Conservation (phyloP, 2,113 vertebrate genomes). For the Chlorocebus sabaeus region DNA sequence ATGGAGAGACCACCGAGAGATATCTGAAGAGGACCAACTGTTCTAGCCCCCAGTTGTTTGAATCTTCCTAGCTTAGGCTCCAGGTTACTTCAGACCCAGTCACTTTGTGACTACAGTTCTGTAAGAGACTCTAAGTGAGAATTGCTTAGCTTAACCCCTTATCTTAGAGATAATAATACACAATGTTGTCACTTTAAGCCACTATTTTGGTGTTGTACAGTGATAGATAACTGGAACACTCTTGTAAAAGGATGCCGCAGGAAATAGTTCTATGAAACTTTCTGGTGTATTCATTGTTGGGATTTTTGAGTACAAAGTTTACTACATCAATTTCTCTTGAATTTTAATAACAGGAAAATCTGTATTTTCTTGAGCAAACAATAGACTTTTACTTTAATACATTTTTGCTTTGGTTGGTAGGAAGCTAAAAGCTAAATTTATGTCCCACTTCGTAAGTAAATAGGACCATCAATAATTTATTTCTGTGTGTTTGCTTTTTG, state of each 20-base stretch:
- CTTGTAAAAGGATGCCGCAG: background rate
- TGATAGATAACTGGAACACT: background rate
- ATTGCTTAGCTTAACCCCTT: background rate
- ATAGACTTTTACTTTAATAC: background rate
- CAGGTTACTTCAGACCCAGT: background rate
- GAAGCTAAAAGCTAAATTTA: constrained; percentile 12
- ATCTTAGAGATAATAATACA: background rate
- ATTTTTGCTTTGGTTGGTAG: background rate
- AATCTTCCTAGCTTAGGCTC: background rate
- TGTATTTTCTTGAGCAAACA: background rate
- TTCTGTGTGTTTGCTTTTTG: background rate
- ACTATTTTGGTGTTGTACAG: background rate
- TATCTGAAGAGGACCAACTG: background rate
- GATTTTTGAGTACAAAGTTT: background rate
- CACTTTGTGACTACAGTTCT: background rate
- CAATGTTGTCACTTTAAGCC: background rate
- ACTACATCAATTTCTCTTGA: background rate
- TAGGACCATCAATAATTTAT: background rate
- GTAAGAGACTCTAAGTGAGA: background rate
- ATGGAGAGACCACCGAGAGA: background rate
- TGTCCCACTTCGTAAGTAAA: background rate
- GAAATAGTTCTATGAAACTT: background rate
- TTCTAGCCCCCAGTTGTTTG: background rate
- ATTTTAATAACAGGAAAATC: background rate
- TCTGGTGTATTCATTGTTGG: background rate